Base-by-base conservation (phyloP, 2,797 vertebrate genomes). In the Eulemur rubriventer region DNA sequence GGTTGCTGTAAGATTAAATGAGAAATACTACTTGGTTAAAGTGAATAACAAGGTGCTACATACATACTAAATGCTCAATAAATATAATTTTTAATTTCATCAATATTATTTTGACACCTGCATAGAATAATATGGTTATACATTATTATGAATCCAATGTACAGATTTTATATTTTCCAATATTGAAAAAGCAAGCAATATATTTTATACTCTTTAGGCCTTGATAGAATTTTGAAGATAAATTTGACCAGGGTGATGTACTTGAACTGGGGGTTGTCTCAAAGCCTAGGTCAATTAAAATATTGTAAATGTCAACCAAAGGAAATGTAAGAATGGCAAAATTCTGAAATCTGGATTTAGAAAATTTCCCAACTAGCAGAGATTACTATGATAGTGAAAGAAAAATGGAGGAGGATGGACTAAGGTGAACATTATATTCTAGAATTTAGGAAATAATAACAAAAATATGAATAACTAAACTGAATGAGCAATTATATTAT, bases 281-380 rank as follows among this genome's bases (percentile, higher is more conserved):
- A n/a, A 14, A 93, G 26, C 7, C 52, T 33, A 80, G 7, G 7
- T 43, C 38, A 83, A 59, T 80, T 69, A 83, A 90, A 91, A 46
- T 48, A 2, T 63, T 78, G 17, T 72, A 69, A 70, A 52, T 91
- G 48, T 50, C 20, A 69, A 85, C 72, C 38, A 86, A 80, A 83
- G 28, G 18, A 90, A 79, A 76, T 72, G 1, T 43, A 59, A 96
- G 7, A 24, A 48, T 24, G 43, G 4, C 14, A 76, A 81, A 96
- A 78, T 78, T 95, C 35, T 90, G 22, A 73, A 95, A 89, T 91
- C 65, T 61, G 78, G 30, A 88, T 82, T 70, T 94, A 73, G 17
- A 80, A 35, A 5, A 84, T 75, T 73, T 24, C 26, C 1, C 38
- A 82, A 79, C 17, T 43, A 87, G 22, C 22, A 79, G 6, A 59